Base-by-base conservation (phyloP, 2,113 vertebrate species). In the Sinocyclocheilus maitianheensis region DNA sequence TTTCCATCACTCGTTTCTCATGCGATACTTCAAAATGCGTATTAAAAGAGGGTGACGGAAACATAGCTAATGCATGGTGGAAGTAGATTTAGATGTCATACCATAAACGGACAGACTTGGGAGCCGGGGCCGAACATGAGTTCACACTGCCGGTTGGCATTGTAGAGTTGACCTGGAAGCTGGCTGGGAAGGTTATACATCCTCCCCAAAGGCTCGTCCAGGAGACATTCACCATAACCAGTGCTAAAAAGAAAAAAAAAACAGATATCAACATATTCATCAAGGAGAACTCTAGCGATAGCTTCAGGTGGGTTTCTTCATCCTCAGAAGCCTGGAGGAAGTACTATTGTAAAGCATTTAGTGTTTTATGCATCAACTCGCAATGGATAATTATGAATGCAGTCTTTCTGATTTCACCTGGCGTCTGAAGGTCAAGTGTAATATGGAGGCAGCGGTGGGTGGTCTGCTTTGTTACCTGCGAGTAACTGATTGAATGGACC, bases 71-170 rank as follows among this genome's bases (percentile, higher is more conserved):
- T 18, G 16, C 18, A 7, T 40, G 40, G 13, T 40, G 26, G 30
- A 67, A 7, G 22, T 24, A 46, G 24, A 30, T 20, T 77, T 16
- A 26, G 80, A 51, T 51, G 55, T 7, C 96, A 93, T 91, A 99
- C 98, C 97, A 99, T 93, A 88, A 98, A 98, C 0, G 98, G 97
- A 87, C 98, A 99, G 43, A 98, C 97, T 94, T 98, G 97, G 13
- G 98, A 98, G 14, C 98, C 98, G 11, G 94, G 90, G 85, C 98
- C 98, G 91, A 99, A 99, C 86, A 97, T 97, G 81, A 99, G 96
- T 85, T 99, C 98, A 90, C 98, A 99, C 72, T 99, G 98, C 34
- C 95, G 96, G 93, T 98, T 98, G 87, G 95, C 97, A 76, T 97
- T 97, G 90, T 98, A 99, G 75, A 96, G 84, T 71, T 96, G 94